Evolutionary conservation across 2,797 vertebrate species (phyloP).

Genomic region (Typhlichthys eigenmanni): DNA sequence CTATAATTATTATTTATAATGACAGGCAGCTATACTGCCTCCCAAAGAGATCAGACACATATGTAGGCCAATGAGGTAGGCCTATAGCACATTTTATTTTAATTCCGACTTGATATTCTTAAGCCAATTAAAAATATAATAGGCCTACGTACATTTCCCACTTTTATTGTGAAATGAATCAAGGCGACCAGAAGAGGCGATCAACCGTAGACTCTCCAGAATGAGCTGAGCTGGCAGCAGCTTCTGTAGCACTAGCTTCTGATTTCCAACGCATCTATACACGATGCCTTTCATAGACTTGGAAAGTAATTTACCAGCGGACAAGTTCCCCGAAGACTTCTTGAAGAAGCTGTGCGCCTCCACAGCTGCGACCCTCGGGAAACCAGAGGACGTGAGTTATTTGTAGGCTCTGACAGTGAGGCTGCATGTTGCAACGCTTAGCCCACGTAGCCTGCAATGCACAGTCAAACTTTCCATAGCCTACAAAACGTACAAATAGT

Average conservation of each 20-base stretch:
- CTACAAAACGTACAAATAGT: background rate
- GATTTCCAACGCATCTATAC: too few species aligned
- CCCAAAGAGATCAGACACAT: too few species aligned
- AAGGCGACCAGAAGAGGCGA: background rate
- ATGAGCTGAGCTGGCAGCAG: background rate
- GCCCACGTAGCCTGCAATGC: background rate
- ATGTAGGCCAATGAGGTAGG: too few species aligned
- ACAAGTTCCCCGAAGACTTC: conserved; percentile 74
- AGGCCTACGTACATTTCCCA: background rate
- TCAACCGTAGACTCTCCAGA: background rate
- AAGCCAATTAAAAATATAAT: background rate
- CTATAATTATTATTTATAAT: too few species aligned
- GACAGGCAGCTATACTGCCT: too few species aligned
- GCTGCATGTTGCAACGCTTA: background rate
- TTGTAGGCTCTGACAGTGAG: background rate
- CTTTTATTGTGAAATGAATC: background rate
- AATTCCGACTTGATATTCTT: too few species aligned
- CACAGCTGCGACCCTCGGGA: conserved; percentile 76
- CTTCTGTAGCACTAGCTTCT: background rate
- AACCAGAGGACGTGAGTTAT: conserved; percentile 82
- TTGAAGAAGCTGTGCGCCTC: conserved; percentile 71
- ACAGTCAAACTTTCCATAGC: background rate
- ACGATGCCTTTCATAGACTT: conserved; percentile 85
- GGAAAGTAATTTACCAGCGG: conserved; percentile 77
- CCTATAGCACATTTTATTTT: too few species aligned